Evolutionary conservation across 1,140 invertebrate species (phyloP).

Genomic region (Formica selysi): DNA sequence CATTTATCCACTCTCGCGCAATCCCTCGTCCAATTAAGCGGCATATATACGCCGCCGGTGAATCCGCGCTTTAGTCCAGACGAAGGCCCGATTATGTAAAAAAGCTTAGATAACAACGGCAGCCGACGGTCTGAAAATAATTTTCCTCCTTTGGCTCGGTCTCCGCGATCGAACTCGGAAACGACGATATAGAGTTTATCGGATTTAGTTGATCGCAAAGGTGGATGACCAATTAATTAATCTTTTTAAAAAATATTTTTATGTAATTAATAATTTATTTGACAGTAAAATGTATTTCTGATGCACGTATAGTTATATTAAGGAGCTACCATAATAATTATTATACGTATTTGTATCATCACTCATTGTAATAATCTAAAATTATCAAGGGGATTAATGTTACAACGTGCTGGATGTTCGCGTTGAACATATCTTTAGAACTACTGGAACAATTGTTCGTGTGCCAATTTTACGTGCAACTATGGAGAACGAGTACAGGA

Average conservation of each 20-base stretch:
- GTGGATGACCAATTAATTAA: slow-evolving; percentile 26
- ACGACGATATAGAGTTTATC: background rate
- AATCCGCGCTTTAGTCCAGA: slow-evolving; percentile 52
- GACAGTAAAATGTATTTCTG: background rate
- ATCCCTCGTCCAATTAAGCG: slow-evolving; percentile 41
- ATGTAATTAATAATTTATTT: background rate
- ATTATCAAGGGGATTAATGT: slow-evolving; percentile 6
- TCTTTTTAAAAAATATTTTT: background rate
- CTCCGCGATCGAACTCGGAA: background rate
- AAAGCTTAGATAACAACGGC: slow-evolving; percentile 47
- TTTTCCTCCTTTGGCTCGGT: slow-evolving; percentile 14
- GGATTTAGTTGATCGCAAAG: background rate
- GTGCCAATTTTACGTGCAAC: slow-evolving; percentile 1
- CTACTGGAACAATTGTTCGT: background rate
- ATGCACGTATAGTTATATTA: background rate
- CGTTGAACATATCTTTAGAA: slow-evolving; percentile 20
- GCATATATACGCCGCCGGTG: slow-evolving; percentile 12
- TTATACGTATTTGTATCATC: background rate
- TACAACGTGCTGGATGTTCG: background rate
- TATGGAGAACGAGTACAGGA: background rate
- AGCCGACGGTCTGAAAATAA: slow-evolving; percentile 41
- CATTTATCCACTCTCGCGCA: slow-evolving; percentile 51
- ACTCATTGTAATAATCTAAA: background rate
- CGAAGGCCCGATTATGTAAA: slow-evolving; percentile 48
- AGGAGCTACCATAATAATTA: background rate